A percentile compares a stretch with the other conserved stretches of the same genome.
phyloP scores from a whole-genome alignment of 64 coral and sea anemone genomes.

The Montipora cactus region DNA sequence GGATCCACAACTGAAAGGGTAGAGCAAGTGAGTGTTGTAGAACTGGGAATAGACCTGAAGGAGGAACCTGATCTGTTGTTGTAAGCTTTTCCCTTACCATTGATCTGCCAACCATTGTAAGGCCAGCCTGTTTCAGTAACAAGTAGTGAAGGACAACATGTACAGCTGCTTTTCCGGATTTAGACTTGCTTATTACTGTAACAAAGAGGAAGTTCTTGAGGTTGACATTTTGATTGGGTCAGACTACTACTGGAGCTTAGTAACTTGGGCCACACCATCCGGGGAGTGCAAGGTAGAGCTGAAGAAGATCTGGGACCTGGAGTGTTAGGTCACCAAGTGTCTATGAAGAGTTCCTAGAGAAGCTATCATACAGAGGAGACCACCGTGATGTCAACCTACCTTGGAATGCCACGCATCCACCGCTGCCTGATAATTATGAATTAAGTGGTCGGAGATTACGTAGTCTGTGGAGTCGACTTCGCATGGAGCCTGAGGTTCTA shows the following conservation, averaged over 20 bases:
- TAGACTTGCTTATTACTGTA: constrained; percentile 33
- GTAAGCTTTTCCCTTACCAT: constrained; percentile 53
- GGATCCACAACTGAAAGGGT: constrained; percentile 22
- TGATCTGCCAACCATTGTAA: constrained; percentile 54
- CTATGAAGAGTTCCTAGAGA: constrained; percentile 11
- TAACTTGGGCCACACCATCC: constrained; percentile 3
- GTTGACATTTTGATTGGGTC: constrained; percentile 66
- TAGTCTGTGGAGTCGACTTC: background rate
- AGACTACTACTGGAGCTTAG: constrained; percentile 72
- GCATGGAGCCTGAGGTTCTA: constrained; percentile 30
- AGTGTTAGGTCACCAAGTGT: background rate
- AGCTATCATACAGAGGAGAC: background rate
- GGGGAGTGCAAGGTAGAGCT: constrained; percentile 31
- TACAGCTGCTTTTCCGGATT: constrained; percentile 25
- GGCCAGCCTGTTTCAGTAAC: constrained; percentile 47
- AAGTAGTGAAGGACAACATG: constrained; percentile 8
- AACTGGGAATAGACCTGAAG: background rate
- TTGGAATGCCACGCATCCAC: constrained; percentile 49
- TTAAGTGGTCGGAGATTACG: constrained; percentile 18
- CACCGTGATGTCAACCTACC: constrained; percentile 53
- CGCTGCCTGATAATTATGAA: constrained; percentile 55
- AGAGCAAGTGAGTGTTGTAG: background rate
- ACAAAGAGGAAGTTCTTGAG: background rate
- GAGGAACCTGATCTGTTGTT: background rate
- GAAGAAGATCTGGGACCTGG: no score